These are phyloP conservation scores for Craniophora ligustri DNA, from an alignment of 2,888 invertebrate species.

Conservation along the genomic window DNA sequence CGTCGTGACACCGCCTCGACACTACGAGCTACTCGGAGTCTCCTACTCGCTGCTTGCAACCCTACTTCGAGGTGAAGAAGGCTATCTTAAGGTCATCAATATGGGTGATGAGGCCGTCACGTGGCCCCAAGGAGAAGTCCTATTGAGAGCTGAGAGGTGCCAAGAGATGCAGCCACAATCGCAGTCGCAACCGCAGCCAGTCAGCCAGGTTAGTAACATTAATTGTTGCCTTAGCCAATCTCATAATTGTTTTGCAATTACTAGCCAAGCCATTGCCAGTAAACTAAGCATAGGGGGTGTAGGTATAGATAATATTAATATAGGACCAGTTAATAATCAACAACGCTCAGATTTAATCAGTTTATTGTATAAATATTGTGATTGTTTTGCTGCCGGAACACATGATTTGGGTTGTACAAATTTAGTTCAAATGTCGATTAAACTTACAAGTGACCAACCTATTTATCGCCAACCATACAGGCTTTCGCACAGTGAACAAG, in stretches of 20 bases:
- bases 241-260: not conserved
- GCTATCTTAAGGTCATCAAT: constrained; percentile 52
- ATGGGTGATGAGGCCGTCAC: constrained; percentile 7
- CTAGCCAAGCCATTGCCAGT: not conserved
- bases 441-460: constrained; percentile 34
- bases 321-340: constrained; percentile 1
- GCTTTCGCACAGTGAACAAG: not conserved
- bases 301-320: not conserved
- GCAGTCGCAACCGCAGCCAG: not conserved
- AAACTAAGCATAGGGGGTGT: not conserved
- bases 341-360: not conserved
- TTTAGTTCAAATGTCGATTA: constrained; percentile 45
- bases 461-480: constrained; percentile 37
- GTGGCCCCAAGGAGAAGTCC: constrained; percentile 1
- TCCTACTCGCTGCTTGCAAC: constrained; percentile 51
- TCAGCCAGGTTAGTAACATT: not conserved
- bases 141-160: not conserved
- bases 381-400: constrained; percentile 38
- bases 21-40: constrained; percentile 40
- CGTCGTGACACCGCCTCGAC: constrained; percentile 38
- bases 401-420: constrained; percentile 44
- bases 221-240: too few relatives aligned
- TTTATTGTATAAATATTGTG: constrained; percentile 22
- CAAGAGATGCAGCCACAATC: too few relatives aligned
- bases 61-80: constrained; percentile 41